Percentiles rank a stretch among this genome's conserved stretches.
Evolutionary conservation across 2,888 invertebrate genomes (phyloP).

Genomic region (Macrophya annulata): DNA sequence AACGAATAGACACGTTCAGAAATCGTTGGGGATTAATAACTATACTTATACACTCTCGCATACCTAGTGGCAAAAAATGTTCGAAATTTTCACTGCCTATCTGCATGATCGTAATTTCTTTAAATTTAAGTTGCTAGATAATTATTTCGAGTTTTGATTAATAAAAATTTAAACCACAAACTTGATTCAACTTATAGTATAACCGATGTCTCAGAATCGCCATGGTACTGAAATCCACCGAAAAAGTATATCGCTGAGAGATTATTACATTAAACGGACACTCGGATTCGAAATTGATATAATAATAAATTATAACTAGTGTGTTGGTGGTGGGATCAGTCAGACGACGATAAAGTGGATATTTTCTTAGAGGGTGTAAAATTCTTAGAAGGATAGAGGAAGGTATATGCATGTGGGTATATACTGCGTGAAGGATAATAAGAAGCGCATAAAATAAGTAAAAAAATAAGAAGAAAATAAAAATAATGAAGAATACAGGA

Average conservation of each 20-base stretch:
- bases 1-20: slow-evolving; percentile 1
- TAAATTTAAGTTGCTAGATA: not conserved
- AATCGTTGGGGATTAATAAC: not conserved
- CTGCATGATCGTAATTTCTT: not conserved
- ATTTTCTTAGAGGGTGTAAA: not conserved
- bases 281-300: not conserved
- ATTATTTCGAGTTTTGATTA: not conserved
- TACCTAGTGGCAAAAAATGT: not conserved
- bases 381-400: slow-evolving; percentile 5
- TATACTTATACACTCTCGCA: no score
- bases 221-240: not conserved
- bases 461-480: not conserved
- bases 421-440: not conserved
- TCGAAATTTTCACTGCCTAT: not conserved
- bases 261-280: not conserved
- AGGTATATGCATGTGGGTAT: not conserved
- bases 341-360: not conserved
- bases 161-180: not conserved
- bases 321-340: not conserved
- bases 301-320: not conserved
- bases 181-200: not conserved
- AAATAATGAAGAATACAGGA: slow-evolving; percentile 17
- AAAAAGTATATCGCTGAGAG: not conserved
- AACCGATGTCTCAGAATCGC: no score
- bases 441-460: not conserved